Evolutionary conservation across 2,888 invertebrate genomes (phyloP), one percentile per base, ranked within the genome.

Genomic region (Perithous albicinctus): DNA sequence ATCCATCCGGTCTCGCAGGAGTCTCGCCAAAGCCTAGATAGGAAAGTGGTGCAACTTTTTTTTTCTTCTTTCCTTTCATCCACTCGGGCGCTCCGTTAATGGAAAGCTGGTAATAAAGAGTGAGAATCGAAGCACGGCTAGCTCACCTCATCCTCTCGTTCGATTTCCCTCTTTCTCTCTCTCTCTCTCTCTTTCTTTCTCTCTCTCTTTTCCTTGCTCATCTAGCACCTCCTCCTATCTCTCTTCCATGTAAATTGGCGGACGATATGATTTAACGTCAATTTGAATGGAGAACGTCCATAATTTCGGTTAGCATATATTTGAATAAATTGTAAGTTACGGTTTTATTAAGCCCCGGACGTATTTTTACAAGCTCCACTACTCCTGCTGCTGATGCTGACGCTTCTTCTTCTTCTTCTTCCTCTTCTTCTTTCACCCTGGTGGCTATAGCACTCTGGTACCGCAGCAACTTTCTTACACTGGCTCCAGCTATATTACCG

Each of bases 301-400:
- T 87, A 89, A 88, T 87, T 87, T 86, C 86, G 88, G 88, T 90
- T 89, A 88, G 90, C 89, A 90, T 90, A 89, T 86, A 90, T 90
- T 90, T 90, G 88, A 90, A 90, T 90, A 90, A 89, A 90, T 90
- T 89, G 86, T 78, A 84, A 89, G 87, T 89, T 88, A 87, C 84
- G 89, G 86, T 83, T 90, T 89, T 89, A 89, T 90, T 90, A 90
- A 89, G 87, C 85, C 80, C 82, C 66, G 78, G 83, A 85, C 87
- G 87, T 89, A 89, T 91, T 89, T 90, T 90, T 87, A 86, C 87
- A 88, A 86, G 87, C 86, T 84, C 83, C 74, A 84, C 81, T 73
- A 59, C 59, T 32, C 59, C 64, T 51, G 69, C 61, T 43, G 48
- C 67, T 78, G 75, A 63, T 46, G 78, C 78, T n/a, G 56, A 75